Evolutionary conservation across 2,888 invertebrate species (phyloP).

Genomic region (Amiota minor): DNA sequence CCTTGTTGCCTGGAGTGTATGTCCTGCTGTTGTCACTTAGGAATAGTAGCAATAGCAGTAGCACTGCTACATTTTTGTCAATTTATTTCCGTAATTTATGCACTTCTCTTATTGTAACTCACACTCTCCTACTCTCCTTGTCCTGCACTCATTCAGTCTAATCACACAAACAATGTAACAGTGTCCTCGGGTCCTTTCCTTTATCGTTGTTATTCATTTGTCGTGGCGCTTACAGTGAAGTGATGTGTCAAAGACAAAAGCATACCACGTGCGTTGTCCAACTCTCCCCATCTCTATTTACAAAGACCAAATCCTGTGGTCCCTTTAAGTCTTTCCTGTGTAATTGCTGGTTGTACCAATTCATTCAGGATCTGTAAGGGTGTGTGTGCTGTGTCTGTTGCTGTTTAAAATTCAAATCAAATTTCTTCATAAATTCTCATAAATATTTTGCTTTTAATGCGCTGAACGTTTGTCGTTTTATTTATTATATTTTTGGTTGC

Average conservation of each 20-base stretch:
- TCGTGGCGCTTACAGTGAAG: no score
- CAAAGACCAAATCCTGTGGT: conserved; percentile 26
- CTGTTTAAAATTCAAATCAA: conserved; percentile 70
- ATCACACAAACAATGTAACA: not conserved
- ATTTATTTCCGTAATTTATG: conserved; percentile 70
- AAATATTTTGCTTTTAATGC: conserved; percentile 36
- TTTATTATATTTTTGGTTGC: conserved; percentile 36
- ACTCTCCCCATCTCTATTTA: no score
- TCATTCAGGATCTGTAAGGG: not conserved
- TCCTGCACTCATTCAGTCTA: conserved; percentile 35
- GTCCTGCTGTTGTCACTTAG: not conserved
- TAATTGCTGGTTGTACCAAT: not conserved
- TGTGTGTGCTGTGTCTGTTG: not conserved
- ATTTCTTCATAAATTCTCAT: conserved; percentile 57
- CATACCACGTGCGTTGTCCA: no score
- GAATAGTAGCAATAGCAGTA: not conserved
- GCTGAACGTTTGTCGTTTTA: conserved; percentile 17
- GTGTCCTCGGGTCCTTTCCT: no score
- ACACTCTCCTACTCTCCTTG: not conserved
- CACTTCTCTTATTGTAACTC: conserved; percentile 39
- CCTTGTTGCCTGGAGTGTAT: no score
- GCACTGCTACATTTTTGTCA: conserved; percentile 45
- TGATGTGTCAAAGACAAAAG: no score
- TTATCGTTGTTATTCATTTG: not conserved
- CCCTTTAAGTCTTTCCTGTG: conserved; percentile 30